Percentiles rank a stretch among this genome's conserved stretches.
Evolutionary conservation across 2,113 vertebrate genomes (phyloP).

Genomic region (Gasterosteus aculeatus): DNA sequence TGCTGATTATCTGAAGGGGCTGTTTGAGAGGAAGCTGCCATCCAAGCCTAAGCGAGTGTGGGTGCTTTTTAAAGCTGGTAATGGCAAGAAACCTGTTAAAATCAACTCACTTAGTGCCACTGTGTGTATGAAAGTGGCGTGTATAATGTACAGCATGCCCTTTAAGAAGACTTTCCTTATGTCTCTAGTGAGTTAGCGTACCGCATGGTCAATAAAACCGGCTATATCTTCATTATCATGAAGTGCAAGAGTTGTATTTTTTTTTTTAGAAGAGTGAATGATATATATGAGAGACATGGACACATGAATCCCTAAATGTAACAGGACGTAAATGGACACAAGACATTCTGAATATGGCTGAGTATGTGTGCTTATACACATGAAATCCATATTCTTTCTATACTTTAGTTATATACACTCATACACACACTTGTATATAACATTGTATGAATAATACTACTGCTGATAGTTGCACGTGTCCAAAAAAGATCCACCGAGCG

Average conservation of each 20-base stretch:
- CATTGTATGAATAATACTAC: background rate
- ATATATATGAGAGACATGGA: background rate
- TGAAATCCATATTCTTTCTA: background rate
- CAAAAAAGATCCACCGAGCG: conserved; percentile 29
- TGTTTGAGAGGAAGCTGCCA: conserved; percentile 22
- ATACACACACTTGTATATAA: background rate
- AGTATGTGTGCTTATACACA: background rate
- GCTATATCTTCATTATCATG: no score
- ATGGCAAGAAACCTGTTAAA: conserved; percentile 5
- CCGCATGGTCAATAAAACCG: background rate
- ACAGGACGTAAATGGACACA: background rate
- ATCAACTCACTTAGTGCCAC: background rate
- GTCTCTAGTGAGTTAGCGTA: background rate
- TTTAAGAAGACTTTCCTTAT: background rate
- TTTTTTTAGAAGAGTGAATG: background rate
- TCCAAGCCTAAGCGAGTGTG: background rate
- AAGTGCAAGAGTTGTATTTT: no score
- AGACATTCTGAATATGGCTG: background rate
- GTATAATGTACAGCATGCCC: background rate
- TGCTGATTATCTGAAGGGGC: conserved; percentile 34
- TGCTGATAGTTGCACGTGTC: background rate
- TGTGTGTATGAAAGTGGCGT: conserved; percentile 3
- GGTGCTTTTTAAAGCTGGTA: background rate
- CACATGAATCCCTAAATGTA: background rate
- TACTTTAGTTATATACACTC: background rate